phyloP scores from a whole-genome alignment of 1,140 invertebrate species.

The Zaprionus africanus region DNA sequence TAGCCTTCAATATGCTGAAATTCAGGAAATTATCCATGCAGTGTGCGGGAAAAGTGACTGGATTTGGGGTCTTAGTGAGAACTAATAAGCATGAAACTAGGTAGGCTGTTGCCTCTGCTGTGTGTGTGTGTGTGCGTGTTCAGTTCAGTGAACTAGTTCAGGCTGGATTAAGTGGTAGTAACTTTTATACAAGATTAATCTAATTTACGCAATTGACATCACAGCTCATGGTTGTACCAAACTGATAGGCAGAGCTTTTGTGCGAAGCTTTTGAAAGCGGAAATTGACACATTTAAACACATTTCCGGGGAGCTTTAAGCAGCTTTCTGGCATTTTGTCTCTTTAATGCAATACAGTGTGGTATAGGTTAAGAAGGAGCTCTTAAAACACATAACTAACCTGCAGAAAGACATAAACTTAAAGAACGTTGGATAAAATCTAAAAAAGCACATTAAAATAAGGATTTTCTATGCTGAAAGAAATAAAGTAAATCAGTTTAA shows the following conservation, averaged over 20 bases:
- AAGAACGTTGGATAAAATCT: no score
- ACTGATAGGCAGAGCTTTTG: not conserved
- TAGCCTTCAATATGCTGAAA: slow-evolving; percentile 40
- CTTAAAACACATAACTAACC: no score
- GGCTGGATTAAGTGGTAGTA: slow-evolving; percentile 14
- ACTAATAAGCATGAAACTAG: slow-evolving; percentile 45
- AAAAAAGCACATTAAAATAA: no score
- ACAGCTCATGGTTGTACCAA: not conserved
- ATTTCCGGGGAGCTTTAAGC: not conserved
- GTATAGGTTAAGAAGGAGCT: no score
- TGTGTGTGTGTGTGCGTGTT: not conserved
- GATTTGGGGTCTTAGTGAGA: slow-evolving; percentile 34
- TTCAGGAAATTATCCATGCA: slow-evolving; percentile 42
- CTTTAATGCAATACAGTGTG: no score
- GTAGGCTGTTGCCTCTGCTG: not conserved
- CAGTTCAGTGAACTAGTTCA: slow-evolving; percentile 37
- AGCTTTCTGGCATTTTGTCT: not conserved
- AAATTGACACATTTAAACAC: no score
- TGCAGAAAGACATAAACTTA: no score
- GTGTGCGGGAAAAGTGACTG: slow-evolving; percentile 28
- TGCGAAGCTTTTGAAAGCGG: no score
- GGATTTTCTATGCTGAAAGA: no score
- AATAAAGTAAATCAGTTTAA: no score
- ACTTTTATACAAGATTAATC: slow-evolving; percentile 5
- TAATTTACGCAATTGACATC: not conserved